Evolutionary conservation across 35 echinoderm and acorn worm species (phyloP), one percentile per base, ranked within the genome.

Genomic region (Acanthaster planci): DNA sequence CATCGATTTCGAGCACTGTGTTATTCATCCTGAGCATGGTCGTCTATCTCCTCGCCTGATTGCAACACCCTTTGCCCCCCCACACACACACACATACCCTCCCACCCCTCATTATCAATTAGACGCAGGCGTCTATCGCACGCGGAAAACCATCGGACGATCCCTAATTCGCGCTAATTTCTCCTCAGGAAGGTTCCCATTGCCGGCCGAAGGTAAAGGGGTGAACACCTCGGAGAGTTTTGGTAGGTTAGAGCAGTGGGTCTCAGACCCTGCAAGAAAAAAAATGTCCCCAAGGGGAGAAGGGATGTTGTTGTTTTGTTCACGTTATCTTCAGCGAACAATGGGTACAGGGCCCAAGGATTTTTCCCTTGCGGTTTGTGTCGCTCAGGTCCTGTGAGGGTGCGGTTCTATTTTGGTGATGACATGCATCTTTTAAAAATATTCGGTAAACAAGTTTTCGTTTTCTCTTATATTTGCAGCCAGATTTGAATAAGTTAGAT

Each of bases 351-450:
- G 22, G 64, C 64, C 64, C 26, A 72, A 34, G 29, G 64, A 72
- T 72, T 14, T 34, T 2, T 34, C 64, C 64, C 23, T 72, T 72
- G 64, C 64, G 64, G 64, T 72, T 72, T 26, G 2, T n/a, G 14
- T 10, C 26, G 30, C 64, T 31, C 2, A 12, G 64, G 8, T 72
- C 19, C 18, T 34, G 34, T 15, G 64, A 29, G 64, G 64, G 64
- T 29, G 64, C 26, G 19, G 64, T 72, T 3, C 64, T 72, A 72
- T 72, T 72, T 72, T 29, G 64, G 64, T 72, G 64, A 72, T 72
- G 64, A 72, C 1, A 72, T 72, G 64, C 34, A 34, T 6, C 14
- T 72, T 72, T 72, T 31, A 26, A 6, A 12, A n/a, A 47, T 4
- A 47, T 47, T 47, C 42, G 4, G 42, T 47, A 47, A 47, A 47